phyloP scores from a whole-genome alignment of 2,888 invertebrate species.

The Epinotia bilunana region DNA sequence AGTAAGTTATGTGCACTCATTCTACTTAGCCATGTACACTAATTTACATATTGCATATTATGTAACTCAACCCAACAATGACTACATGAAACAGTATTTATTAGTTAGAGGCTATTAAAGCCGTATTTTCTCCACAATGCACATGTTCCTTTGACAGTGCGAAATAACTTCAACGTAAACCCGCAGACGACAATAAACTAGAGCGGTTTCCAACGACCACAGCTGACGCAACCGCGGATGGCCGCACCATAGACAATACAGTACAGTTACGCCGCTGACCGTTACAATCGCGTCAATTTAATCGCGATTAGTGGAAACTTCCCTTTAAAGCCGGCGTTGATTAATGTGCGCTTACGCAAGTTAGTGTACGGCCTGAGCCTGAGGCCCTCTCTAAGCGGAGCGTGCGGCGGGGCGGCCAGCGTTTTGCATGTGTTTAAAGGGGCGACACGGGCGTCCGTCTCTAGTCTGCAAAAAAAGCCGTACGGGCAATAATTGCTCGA shows the following conservation, averaged over 20 bases:
- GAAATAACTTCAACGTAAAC: conserved; percentile 12
- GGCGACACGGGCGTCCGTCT: too few species aligned
- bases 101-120: not conserved
- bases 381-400: too few species aligned
- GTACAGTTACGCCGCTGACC: conserved; percentile 41
- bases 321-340: conserved; percentile 39
- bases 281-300: conserved; percentile 40
- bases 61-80: not conserved
- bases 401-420: too few species aligned
- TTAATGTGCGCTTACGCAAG: conserved; percentile 38
- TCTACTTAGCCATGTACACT: not conserved
- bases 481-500: too few species aligned
- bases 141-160: conserved; percentile 9
- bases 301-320: conserved; percentile 39
- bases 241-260: conserved; percentile 40
- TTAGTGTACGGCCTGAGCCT: not conserved
- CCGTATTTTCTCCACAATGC: not conserved
- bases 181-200: conserved; percentile 22
- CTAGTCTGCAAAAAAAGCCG: too few species aligned
- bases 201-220: conserved; percentile 23
- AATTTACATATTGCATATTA: not conserved
- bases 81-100: not conserved
- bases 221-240: conserved; percentile 38
- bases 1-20: not conserved
- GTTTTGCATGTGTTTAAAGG: too few species aligned